phyloP scores from a whole-genome alignment of 2,797 vertebrate species.

The Sebastes flavidus region DNA sequence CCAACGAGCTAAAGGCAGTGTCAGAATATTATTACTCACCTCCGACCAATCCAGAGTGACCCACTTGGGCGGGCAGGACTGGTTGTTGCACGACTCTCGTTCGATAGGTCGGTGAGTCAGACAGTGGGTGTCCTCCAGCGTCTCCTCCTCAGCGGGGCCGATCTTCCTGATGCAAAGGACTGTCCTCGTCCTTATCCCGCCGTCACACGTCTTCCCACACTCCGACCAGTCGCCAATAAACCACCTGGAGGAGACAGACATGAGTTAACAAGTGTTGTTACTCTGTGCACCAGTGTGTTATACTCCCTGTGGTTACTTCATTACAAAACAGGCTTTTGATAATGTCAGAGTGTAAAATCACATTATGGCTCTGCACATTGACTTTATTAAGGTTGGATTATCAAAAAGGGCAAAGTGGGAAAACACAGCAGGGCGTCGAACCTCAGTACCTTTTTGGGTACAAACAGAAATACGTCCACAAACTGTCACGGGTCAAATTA shows the following conservation, averaged over 20 bases:
- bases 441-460: background rate
- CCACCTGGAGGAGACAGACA: conserved; percentile 83
- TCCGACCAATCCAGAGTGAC: conserved; percentile 98
- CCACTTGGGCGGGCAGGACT: conserved; percentile 98
- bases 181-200: conserved; percentile 89
- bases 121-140: conserved; percentile 90
- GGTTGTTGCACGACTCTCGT: conserved; percentile 94
- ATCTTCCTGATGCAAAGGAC: conserved; percentile 95
- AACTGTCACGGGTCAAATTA: background rate
- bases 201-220: conserved; percentile 96
- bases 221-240: conserved; percentile 98
- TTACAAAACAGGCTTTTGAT: background rate
- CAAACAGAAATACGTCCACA: too few species aligned
- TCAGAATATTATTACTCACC: conserved; percentile 74
- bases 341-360: conserved; percentile 4
- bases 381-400: background rate
- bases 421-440: background rate
- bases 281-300: background rate
- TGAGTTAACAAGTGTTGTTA: too few species aligned
- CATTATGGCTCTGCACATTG: background rate
- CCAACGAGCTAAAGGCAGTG: fast-evolving
- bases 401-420: background rate
- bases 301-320: background rate
- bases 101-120: conserved; percentile 95
- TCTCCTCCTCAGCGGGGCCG: conserved; percentile 93